Base-by-base conservation (phyloP, 2,797 vertebrate species). In the Potorous gilbertii region DNA sequence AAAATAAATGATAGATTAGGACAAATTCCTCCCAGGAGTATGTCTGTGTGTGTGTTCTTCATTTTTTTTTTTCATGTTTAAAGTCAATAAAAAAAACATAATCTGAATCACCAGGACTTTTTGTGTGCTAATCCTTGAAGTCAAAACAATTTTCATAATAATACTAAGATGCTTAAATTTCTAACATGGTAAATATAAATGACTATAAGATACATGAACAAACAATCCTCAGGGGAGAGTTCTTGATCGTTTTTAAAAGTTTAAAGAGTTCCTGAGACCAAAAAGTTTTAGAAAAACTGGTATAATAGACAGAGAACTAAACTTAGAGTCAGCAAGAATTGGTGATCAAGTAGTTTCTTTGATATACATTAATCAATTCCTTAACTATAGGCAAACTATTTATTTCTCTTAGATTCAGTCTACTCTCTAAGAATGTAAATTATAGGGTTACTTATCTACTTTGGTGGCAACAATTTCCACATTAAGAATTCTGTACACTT, bases 41-140 rank as follows among this genome's bases (percentile, higher is more conserved):
- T 66, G 14, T 0, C 2, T n/a, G 14, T n/a, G 14, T n/a, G 13
- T n/a, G n/a, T 66, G 14, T 31, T n/a, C 62, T n/a, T 18, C 0
- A 66, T 55, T 11, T 13, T 12, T 66, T 66, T 5, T 66, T n/a
- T 66, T 18, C 31, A 66, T 5, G 31, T 66, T 66, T 57, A 57
- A 18, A 66, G 9, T n/a, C 57, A 59, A 12, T 59, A 59, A 59
- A 31, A 11, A 31, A 59, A 59, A 59, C 28, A 57, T 27, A 56
- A 28, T 27, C 6, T 56, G 31, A 62, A 34, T 62, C 59, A 34
- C 12, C 59, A 62, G 59, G 29, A 12, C 12, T 4, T 12, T 62
- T 34, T 62, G 11, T 34, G 3, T 28, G 0, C 3, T 62, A 31
- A 4, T 62, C 12, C 31, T 66, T 66, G 34, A 66, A 14, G 1